Evolutionary conservation across 1,140 invertebrate species (phyloP), one percentile per base, ranked within the genome.

Genomic region (Tetranychus cinnabarinus): DNA sequence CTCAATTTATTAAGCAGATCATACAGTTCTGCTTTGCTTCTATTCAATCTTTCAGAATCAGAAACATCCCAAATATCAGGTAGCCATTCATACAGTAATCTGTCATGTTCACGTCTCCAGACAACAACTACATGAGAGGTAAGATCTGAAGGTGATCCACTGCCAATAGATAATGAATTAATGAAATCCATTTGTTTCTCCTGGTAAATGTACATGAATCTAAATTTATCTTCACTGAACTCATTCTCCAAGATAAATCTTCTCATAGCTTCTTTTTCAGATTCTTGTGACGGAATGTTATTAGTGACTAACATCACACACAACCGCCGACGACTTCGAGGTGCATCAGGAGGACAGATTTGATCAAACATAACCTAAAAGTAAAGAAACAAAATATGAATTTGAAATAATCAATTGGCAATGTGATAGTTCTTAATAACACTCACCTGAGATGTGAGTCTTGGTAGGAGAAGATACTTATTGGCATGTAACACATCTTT

Each of bases 1-100:
- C 88, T 72, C 23, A 89, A 73, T 65, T 79, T 76, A 64, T 80
- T 79, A 47, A 89, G 77, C 0, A 82, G 81, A 64, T 80, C 76
- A 48, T 82, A 81, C n/a, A 91, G 73, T 35, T 79, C 79, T 34
- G 77, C 73, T 64, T 80, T 79, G 1, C 84, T 86, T 62, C 81
- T 76, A 71, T 89, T 89, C 63, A 82, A 77, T 45, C 78, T 56
- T 35, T 50, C 47, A 23, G 74, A 65, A 39, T 70, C 69, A 12
- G 69, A 63, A 35, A 73, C 70, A 34, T 77, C 76, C 81, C 81
- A 84, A 12, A 77, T 77, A 55, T 77, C 77, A 62, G 79, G 76
- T 3, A 88, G 71, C 88, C 90, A 95, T 69, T 92, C 87, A 69
- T 91, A 95, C 68, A 86, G 86, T n/a, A 93, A 74, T 60, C 84